Base-by-base conservation (phyloP, 2,797 vertebrate species). In the Periparus ater region DNA sequence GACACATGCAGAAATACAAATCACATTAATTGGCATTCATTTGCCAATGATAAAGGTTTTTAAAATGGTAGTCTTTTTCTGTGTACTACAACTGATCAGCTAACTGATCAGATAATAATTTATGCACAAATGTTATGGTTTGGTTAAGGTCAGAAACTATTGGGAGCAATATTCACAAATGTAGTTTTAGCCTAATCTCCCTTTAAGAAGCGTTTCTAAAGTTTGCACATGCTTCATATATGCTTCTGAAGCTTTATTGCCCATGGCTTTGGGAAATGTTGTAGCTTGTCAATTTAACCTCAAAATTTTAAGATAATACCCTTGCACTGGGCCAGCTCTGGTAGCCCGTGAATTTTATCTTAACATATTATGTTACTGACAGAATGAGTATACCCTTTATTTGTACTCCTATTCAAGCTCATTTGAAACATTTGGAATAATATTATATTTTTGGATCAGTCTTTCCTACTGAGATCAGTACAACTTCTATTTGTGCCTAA, bases 1-100 rank as follows among this genome's bases (percentile, higher is more conserved):
- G 48, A 76, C n/a, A 91, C 40, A 67, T 65, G 73, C 54, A 95
- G 84, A 94, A 95, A 84, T 53, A 85, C 44, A 86, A 75, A 71
- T 95, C 67, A 63, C 30, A 57, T 78, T 81, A 60, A 80, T 68
- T 90, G 66, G 9, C 22, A 93, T 78, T 86, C 21, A 86, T 82
- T 86, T 79, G 63, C 21, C 70, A 91, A 32, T 48, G 11, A n/a
- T 60, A 78, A 84, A 12, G 20, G 3, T 13, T 58, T 76, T 77
- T 76, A 3, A 25, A 57, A 47, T 8, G 9, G 8, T 32, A 38
- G 9, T 42, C 30, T 22, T 47, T 65, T 42, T 47, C 34, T 60
- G 29, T 44, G 11, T 32, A 13, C 10, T 65, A 85, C 30, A 25
- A 32, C 65, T 70, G 42, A 48, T 62, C 57, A 55, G 26, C 30